A percentile compares a stretch with the other conserved stretches of the same genome.
phyloP scores from a whole-genome alignment of 2,888 invertebrate species.

The Scaptomyza reducta region DNA sequence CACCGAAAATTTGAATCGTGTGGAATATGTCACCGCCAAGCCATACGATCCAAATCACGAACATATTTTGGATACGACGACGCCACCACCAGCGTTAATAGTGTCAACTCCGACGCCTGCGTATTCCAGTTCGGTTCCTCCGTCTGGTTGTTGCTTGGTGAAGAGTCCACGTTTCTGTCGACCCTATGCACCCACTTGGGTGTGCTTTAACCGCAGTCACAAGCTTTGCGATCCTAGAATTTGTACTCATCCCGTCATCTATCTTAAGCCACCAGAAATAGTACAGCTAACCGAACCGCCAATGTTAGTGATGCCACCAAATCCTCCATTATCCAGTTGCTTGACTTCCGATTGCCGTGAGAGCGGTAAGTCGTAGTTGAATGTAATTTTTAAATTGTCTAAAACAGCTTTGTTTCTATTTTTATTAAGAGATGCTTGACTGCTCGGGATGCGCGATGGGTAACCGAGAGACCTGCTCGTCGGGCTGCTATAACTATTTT shows the following conservation, averaged over 20 bases:
- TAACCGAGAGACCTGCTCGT: conserved; percentile 62
- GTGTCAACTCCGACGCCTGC: not conserved
- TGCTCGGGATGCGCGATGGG: conserved; percentile 73
- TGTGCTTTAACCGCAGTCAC: conserved; percentile 60
- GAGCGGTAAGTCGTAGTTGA: conserved; percentile 41
- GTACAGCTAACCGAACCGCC: conserved; percentile 43
- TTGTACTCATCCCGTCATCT: conserved; percentile 60
- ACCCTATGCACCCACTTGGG: conserved; percentile 64
- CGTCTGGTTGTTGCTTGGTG: conserved; percentile 62
- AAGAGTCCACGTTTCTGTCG: conserved; percentile 72
- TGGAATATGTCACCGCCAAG: conserved; percentile 46
- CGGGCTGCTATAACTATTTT: conserved; percentile 67
- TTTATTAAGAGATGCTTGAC: conserved; percentile 54
- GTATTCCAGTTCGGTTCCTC: not conserved
- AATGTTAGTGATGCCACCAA: conserved; percentile 74
- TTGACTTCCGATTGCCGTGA: conserved; percentile 51
- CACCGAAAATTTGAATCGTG: conserved; percentile 55
- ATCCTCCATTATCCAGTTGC: conserved; percentile 67
- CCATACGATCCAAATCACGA: conserved; percentile 48
- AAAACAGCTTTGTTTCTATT: not conserved
- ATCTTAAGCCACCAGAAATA: conserved; percentile 62
- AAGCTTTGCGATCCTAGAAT: conserved; percentile 63
- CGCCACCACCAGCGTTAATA: not conserved
- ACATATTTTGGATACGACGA: conserved; percentile 4
- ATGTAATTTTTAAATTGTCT: not conserved